Evolutionary conservation across 2,888 invertebrate species (phyloP), one percentile per base, ranked within the genome.

Genomic region (Venusia cambrica): DNA sequence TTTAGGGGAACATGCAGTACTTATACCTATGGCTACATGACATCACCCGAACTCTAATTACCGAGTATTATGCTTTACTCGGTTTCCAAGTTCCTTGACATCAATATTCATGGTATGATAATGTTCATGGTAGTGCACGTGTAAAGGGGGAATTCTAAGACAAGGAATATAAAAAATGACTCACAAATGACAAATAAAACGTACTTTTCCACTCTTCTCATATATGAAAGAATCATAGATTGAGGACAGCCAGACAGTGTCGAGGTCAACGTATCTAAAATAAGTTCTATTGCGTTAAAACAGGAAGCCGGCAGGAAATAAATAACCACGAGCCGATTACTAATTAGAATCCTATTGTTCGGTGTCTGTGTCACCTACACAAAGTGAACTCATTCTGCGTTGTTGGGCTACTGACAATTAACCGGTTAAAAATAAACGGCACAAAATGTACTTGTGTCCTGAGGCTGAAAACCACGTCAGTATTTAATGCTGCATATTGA

Each of bases 401-500:
- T 27, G 41, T 37, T 37, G 46, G 44, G 49, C 45, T 36, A 36
- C 18, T 43, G 43, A 51, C 47, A 54, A 56, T 45, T 53, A 52
- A 41, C 41, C 28, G 40, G 45, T 49, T 44, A 46, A 48, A 49
- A 50, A 46, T 36, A 45, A 38, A 43, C 35, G n/a, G n/a, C n/a
- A 28, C 38, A 38, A 40, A 38, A 33, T 21, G 26, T 13, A 21
- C 16, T 21, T 13, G 21, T 13, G 25, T 24, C 26, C 17, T 27
- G 26, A n/a, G 40, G 15, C 41, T 18, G 37, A n/a, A n/a, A n/a
- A 14, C 41, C 38, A 18, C 57, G 58, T 68, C n/a, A n/a, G 70
- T 73, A 74, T 73, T 75, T 74, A 72, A 71, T 68, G 62, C 62
- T 60, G 66, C 64, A 65, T 68, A 71, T 71, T 66, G 70, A 70